These are phyloP conservation scores for Tineola bisselliella DNA, from an alignment of 2,888 invertebrate species.

Conservation along the genomic window DNA sequence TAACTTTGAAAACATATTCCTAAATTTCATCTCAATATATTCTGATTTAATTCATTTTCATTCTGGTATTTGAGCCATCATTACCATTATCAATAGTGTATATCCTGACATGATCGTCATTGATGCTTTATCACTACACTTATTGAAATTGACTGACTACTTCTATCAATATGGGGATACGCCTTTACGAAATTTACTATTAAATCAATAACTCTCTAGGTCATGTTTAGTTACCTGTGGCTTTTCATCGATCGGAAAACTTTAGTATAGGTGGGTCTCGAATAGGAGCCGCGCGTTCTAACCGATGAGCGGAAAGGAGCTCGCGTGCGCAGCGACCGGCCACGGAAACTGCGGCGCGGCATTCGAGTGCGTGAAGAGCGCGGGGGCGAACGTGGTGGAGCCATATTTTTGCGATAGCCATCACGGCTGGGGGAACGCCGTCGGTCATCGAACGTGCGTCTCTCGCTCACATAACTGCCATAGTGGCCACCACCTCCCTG, in stretches of 20 bases:
- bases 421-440: conserved; percentile 64
- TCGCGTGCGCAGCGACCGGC: conserved; percentile 63
- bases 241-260: conserved; percentile 57
- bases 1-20: not conserved
- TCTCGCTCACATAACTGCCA: conserved; percentile 60
- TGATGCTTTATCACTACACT: no score
- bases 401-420: conserved; percentile 58
- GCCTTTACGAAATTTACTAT: not conserved
- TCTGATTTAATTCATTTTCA: not conserved
- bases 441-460: conserved; percentile 60
- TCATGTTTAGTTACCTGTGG: conserved; percentile 51
- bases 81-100: not conserved
- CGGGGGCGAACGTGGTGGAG: conserved; percentile 54
- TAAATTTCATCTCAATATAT: not conserved
- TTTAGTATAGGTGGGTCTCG: conserved; percentile 51
- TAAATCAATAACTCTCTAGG: not conserved
- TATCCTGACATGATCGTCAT: not conserved
- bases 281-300: conserved; percentile 59
- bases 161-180: no score
- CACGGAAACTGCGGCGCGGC: conserved; percentile 64
- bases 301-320: conserved; percentile 65
- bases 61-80: not conserved
- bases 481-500: conserved; percentile 67
- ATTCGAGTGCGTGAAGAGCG: conserved; percentile 48
- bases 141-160: no score